phyloP scores from a whole-genome alignment of 2,797 vertebrate species.

The Heteromormyrus szaboi region DNA sequence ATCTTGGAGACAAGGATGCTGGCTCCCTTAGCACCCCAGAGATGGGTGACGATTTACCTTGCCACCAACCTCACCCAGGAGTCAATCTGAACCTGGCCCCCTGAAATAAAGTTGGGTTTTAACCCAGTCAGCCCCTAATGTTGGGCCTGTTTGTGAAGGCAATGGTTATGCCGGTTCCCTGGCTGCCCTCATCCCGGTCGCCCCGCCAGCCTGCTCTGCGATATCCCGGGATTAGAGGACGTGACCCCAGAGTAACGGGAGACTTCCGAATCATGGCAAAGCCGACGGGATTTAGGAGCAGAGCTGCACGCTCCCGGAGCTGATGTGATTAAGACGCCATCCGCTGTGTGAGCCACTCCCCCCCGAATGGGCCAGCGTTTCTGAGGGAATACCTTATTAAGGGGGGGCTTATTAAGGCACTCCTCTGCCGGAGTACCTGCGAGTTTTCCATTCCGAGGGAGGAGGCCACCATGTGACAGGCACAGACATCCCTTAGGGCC shows the following conservation, averaged over 20 bases:
- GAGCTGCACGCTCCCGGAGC: neutral
- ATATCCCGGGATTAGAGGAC: neutral
- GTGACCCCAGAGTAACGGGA: neutral
- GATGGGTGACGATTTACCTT: neutral
- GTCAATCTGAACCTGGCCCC: neutral
- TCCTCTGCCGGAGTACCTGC: conserved; percentile 27
- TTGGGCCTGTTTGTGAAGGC: neutral
- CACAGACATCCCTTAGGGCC: neutral
- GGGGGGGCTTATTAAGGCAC: conserved; percentile 29
- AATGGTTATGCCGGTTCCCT: neutral
- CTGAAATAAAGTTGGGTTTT: neutral
- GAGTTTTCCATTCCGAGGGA: neutral
- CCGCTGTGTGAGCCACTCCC: neutral
- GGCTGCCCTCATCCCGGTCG: neutral
- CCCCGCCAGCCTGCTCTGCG: neutral
- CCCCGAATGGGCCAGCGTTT: neutral
- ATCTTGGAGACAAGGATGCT: neutral
- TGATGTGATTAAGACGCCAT: conserved; percentile 3
- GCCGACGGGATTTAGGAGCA: neutral
- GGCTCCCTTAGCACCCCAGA: neutral
- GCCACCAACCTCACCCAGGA: neutral
- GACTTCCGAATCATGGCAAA: neutral
- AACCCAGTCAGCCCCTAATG: neutral
- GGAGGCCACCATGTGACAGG: neutral
- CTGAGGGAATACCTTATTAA: conserved; percentile 30